Conservation (phyloP, 2,888 invertebrate genomes). For the Drosophila koepferae region DNA sequence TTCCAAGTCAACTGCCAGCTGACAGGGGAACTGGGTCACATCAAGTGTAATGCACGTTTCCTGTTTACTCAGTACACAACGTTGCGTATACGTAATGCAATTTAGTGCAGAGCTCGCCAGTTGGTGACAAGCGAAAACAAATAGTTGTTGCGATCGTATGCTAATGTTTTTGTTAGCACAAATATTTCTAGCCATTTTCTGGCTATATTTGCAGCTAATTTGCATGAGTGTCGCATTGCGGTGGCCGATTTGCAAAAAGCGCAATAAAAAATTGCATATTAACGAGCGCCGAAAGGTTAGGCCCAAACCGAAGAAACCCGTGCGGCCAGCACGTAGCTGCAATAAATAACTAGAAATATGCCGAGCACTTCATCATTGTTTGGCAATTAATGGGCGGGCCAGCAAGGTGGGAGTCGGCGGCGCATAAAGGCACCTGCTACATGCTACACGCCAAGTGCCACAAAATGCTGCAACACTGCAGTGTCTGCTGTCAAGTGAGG, state of each 20-base stretch:
- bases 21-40: conserved; percentile 19
- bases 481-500: conserved; percentile 78
- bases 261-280: conserved; percentile 47
- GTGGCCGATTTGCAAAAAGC: conserved; percentile 21
- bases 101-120: conserved; percentile 25
- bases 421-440: conserved; percentile 31
- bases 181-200: conserved; percentile 38
- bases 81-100: conserved; percentile 51
- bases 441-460: conserved; percentile 33
- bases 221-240: conserved; percentile 63
- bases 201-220: conserved; percentile 52
- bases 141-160: conserved; percentile 49
- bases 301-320: conserved; percentile 1
- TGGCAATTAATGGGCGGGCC: conserved; percentile 68
- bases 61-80: background rate
- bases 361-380: conserved; percentile 73
- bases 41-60: conserved; percentile 20
- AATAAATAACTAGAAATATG: conserved; percentile 57
- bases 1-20: conserved; percentile 15
- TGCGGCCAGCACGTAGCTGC: conserved; percentile 42
- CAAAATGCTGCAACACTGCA: conserved; percentile 56
- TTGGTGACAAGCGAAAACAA: conserved; percentile 34
- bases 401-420: conserved; percentile 6
- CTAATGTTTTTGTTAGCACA: conserved; percentile 37
- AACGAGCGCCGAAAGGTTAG: conserved; percentile 38